Evolutionary conservation across 2,888 invertebrate genomes (phyloP), one percentile per base, ranked within the genome.

Genomic region (Holacanthella duospinosa): DNA sequence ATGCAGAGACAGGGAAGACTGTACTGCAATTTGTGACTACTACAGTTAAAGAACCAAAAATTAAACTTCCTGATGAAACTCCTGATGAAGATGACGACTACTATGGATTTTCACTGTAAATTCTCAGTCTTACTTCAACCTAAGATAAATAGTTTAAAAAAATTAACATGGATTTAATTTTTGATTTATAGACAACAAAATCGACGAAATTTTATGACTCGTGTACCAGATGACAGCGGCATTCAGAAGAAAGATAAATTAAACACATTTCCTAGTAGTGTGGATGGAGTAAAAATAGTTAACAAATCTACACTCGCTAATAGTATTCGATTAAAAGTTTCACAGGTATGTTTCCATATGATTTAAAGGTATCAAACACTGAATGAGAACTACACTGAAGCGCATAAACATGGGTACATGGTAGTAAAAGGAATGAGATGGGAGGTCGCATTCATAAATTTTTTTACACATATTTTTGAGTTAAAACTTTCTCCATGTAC

Each of bases 151-250:
- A 12, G 36, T 12, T 12, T 36, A 12, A 48, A 48, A n/a, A 48
- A 21, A 48, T 21, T 48, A 48, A 48, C 6, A 48, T 4, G 12
- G 4, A 48, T 36, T 36, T 36, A 48, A 48, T 21, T n/a, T 48
- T 21, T 48, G 6, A 21, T n/a, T n/a, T 48, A n/a, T 48, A 48
- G 48, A 21, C 6, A 21, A 21, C 12, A 21, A 3, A 60, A 58
- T 36, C 63, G 69, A n/a, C 27, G 66, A 25, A 66, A 68, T 36
- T 66, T 66, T 43, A 65, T 21, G 48, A 48, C 48, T 9, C 48
- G 48, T 21, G 16, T 21, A n/a, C 48, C 48, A 21, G n/a, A 48
- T 48, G 4, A 16, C 21, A 9, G 21, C 6, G n/a, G 48, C 48
- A 9, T 9, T 36, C 6, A 16, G 16, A 36, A 36, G 16, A 36